phyloP scores from a whole-genome alignment of 2,888 invertebrate species.

The Platycnemis pennipes region DNA sequence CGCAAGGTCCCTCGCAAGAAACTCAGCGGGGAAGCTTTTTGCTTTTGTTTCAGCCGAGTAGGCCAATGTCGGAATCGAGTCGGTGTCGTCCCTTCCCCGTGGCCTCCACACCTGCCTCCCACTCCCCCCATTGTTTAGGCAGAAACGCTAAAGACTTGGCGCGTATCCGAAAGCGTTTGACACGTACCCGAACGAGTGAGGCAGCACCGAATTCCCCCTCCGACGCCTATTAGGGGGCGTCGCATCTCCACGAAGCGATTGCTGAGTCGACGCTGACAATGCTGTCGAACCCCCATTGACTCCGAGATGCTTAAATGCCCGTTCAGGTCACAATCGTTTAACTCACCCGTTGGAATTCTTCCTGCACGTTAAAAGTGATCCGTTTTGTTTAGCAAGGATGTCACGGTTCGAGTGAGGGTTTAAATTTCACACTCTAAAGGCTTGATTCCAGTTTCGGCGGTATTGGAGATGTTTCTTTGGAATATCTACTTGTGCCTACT shows the following conservation, averaged over 20 bases:
- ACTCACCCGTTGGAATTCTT: not conserved
- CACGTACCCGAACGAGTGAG: not conserved
- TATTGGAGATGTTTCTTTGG: too few species aligned
- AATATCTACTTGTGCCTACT: too few species aligned
- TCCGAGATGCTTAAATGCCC: not conserved
- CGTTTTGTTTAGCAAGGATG: too few species aligned
- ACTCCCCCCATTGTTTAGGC: slow-evolving; percentile 6
- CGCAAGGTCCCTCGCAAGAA: slow-evolving; percentile 12
- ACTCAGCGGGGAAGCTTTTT: not conserved
- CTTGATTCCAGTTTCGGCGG: too few species aligned
- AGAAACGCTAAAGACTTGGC: slow-evolving; percentile 29
- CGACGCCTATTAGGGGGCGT: not conserved
- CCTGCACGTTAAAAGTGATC: too few species aligned
- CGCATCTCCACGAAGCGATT: not conserved
- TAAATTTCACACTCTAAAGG: too few species aligned
- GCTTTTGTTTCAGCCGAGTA: not conserved
- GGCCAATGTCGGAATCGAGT: not conserved
- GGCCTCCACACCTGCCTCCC: not conserved
- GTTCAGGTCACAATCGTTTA: not conserved
- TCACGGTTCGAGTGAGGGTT: too few species aligned
- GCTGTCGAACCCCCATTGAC: not conserved
- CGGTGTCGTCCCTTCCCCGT: not conserved
- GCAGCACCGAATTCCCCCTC: not conserved
- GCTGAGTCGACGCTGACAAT: not conserved
- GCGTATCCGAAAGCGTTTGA: slow-evolving; percentile 14